Base-by-base conservation (phyloP, 2,888 invertebrate species). In the Ligdia adustata region DNA sequence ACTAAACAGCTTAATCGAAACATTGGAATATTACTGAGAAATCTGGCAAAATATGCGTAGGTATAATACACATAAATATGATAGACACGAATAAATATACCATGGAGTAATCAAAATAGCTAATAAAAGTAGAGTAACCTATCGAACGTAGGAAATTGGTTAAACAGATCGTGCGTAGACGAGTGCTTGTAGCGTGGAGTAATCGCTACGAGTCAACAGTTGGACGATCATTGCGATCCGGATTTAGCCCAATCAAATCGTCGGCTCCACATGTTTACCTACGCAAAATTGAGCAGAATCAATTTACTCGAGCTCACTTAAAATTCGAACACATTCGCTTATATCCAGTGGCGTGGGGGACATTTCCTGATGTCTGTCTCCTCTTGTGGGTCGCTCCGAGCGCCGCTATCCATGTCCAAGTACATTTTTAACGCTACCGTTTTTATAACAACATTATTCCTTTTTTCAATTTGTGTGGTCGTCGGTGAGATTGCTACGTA, bases 361-460 rank as follows among this genome's bases (percentile, higher is more conserved):
- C 72, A 79, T 80, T 82, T 83, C 75, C 78, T 76, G 71, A 60
- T 68, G 74, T 73, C 72, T 70, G 68, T 68, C n/a, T n/a, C n/a
- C 74, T 75, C 73, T 70, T 69, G 69, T 63, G 66, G 62, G 64
- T 60, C 55, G 56, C 48, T 50, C 62, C 48, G 55, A 26, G 49
- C 33, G 37, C 35, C 18, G 33, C 34, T 48, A 26, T 49, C 41
- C 55, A 48, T 52, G 58, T 62, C 65, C 51, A 47, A 42, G 50
- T 54, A 55, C 56, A 62, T 69, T 75, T 74, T 63, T 59, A 57
- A 60, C 66, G 62, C 62, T 68, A 73, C 64, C 69, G 74, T 80
- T 86, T 83, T 85, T 83, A 85, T 82, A 83, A 75, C 68, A 75
- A 75, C 79, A 82, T 85, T 79, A 86, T 85, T 82, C 72, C 75